Conservation (phyloP, 2,888 invertebrate species). For the Epirrhoe alternata region DNA sequence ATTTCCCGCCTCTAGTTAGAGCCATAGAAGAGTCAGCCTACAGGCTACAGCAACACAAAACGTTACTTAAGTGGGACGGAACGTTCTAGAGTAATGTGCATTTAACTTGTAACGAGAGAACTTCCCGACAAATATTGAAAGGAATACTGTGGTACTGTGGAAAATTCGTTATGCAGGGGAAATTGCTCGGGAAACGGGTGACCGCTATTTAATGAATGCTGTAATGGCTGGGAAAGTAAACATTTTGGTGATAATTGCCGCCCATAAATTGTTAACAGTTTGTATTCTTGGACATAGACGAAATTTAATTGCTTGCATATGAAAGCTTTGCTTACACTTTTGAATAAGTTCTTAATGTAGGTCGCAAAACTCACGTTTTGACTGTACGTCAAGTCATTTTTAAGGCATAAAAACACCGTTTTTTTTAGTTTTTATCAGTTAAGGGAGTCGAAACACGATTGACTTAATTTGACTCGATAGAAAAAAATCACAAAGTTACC, state of each 20-base stretch:
- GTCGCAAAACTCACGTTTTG: no score
- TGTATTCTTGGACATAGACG: no score
- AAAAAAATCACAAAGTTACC: no score
- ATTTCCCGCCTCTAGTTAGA: conserved; percentile 16
- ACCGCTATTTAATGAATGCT: conserved; percentile 45
- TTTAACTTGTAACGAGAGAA: conserved; percentile 61
- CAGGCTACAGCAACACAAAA: conserved; percentile 34
- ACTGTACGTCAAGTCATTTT: no score
- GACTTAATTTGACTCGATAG: no score
- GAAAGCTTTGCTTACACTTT: no score
- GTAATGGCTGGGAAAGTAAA: conserved; percentile 19
- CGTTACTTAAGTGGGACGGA: conserved; percentile 43
- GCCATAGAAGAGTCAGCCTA: conserved; percentile 29
- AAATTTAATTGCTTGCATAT: no score
- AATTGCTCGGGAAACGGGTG: conserved; percentile 56
- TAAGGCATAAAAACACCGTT: no score
- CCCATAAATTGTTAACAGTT: conserved; percentile 1
- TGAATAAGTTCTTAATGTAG: no score
- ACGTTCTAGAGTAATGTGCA: conserved; percentile 55
- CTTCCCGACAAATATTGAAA: conserved; percentile 58
- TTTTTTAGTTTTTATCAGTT: no score
- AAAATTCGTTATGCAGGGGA: conserved; percentile 63
- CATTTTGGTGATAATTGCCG: conserved; percentile 4
- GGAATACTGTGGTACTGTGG: conserved; percentile 50
- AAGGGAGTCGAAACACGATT: no score